Base-by-base conservation (phyloP, 2,797 vertebrate genomes). In the Mormyrops attenuatus region DNA sequence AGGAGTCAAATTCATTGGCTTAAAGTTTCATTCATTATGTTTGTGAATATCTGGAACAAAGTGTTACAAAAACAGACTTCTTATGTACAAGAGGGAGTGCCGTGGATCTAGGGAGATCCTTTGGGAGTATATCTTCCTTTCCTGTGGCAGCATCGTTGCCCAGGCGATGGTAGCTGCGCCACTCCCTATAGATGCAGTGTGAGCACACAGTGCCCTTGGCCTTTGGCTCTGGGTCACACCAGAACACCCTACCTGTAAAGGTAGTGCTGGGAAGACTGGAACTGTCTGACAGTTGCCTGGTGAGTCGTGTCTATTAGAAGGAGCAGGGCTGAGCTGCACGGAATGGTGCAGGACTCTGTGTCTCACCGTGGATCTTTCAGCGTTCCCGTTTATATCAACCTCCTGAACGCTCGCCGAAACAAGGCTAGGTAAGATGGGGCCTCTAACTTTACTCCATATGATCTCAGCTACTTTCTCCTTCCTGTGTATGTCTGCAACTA, bases 361-460 rank as follows among this genome's bases (percentile, higher is more conserved):
- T 94, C 94, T 89, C 94, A 95, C 88, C 95, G 95, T 92, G 95
- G 94, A 92, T 96, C 96, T 1, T 95, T 96, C 93, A 96, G 92
- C 92, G 91, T 97, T 91, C 97, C 97, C 1, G 93, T 97, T 92
- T 97, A 95, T 93, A 97, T 96, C 90, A 97, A 96, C 90, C 95
- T 97, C 91, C 97, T 96, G 90, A 95, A 95, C 0, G 92, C 94
- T 88, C 95, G 93, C 88, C 94, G 93, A 93, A 90, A 92, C 90
- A 96, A 95, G 90, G 95, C 96, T 90, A 95, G 97, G 96, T 96
- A 95, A 93, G 92, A 57, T 0, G 26, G 93, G 87, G n/a, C 5
- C 9, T 53, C 22, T 20, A 53, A 15, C 41, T 11, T 85, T 15
- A 22, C 52, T 66, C 13, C 69, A 15, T 52, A 53, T 53, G 11